phyloP scores from a whole-genome alignment of 2,113 vertebrate species.

The Genyomyrus donnyi region DNA sequence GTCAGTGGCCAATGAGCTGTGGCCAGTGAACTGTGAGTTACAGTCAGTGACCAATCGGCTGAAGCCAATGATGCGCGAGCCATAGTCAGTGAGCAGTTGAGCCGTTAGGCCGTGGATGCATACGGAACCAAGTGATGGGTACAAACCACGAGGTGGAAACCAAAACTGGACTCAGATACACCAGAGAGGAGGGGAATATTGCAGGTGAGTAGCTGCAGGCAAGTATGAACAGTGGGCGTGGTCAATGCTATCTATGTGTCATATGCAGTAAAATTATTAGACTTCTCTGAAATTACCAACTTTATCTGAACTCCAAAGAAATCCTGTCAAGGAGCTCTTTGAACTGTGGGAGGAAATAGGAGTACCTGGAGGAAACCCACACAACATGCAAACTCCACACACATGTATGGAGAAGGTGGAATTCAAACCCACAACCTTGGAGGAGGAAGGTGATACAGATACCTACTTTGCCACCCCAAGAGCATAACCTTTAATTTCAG shows the following conservation, averaged over 20 bases:
- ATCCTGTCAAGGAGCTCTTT: too few relatives aligned
- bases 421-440: too few relatives aligned
- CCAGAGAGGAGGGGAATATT: background rate
- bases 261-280: background rate
- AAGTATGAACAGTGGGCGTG: background rate
- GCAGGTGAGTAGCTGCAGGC: background rate
- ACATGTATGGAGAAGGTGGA: too few relatives aligned
- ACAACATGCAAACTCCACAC: too few relatives aligned
- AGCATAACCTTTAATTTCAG: too few relatives aligned
- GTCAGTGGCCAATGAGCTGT: background rate
- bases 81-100: background rate
- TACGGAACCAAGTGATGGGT: background rate
- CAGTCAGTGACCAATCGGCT: background rate
- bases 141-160: background rate
- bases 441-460: too few relatives aligned
- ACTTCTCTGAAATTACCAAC: background rate
- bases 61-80: background rate
- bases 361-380: too few relatives aligned
- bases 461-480: too few relatives aligned
- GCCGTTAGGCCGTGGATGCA: background rate
- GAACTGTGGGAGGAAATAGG: too few relatives aligned
- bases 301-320: background rate
- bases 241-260: background rate
- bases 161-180: background rate
- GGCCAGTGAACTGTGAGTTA: background rate